Base-by-base conservation (phyloP, 2,888 invertebrate species). In the Herminia tarsipennalis region DNA sequence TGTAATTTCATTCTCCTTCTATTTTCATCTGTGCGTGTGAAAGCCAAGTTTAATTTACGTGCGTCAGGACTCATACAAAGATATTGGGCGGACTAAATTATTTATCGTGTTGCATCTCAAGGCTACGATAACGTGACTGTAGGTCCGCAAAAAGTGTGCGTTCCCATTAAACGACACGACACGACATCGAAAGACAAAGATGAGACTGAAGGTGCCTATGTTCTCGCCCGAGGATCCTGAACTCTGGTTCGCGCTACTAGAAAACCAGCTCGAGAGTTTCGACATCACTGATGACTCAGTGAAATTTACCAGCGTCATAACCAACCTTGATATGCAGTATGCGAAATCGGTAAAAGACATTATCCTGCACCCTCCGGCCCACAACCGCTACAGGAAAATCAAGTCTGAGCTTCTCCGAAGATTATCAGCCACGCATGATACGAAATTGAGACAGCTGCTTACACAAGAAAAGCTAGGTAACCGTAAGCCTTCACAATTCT, bases 151-250 rank as follows among this genome's bases (percentile, higher is more conserved):
- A n/a, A n/a, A n/a, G n/a, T n/a, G n/a, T n/a, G n/a, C n/a, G n/a
- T n/a, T n/a, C n/a, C n/a, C n/a, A n/a, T n/a, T n/a, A n/a, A n/a
- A n/a, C n/a, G n/a, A n/a, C n/a, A n/a, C n/a, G n/a, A n/a, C n/a
- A n/a, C n/a, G n/a, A n/a, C n/a, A n/a, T n/a, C n/a, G n/a, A n/a
- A n/a, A n/a, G n/a, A n/a, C n/a, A n/a, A n/a, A n/a, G n/a, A n/a
- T n/a, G n/a, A n/a, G n/a, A n/a, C n/a, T n/a, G n/a, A 25, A 25
- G 25, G 25, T 25, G 12, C 9, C 33, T 36, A 44, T 37, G 43
- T 50, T 34, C 18, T 39, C 25, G 5, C 3, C 12, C 12, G 25
- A 25, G 6, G 25, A 25, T 12, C 25, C 25, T 1, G 25, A 25
- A 25, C 25, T 25, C 5, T 25, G 25, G 27, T 24, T 24, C 6